phyloP scores from a whole-genome alignment of 30 jellyfish, hydroid and myxozoan species.

The Morbakka virulenta region DNA sequence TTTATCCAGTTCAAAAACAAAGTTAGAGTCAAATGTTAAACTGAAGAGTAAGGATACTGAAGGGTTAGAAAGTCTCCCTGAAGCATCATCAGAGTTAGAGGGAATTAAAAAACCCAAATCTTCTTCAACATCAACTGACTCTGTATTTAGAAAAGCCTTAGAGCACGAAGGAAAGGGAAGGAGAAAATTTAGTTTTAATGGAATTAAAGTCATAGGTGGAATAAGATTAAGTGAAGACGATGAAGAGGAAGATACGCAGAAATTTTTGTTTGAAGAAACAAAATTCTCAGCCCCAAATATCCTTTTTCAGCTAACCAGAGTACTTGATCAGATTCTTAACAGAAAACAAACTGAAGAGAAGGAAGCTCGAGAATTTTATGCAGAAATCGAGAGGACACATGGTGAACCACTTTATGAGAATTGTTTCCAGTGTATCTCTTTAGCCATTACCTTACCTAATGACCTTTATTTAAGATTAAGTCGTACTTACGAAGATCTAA shows the following conservation, averaged over 20 bases:
- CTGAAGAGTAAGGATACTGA: too few species aligned
- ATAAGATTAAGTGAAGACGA: too few species aligned
- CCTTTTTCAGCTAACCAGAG: conserved; percentile 57
- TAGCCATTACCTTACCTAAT: conserved; percentile 22
- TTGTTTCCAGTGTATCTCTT: neutral
- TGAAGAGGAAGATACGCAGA: conserved; percentile 73
- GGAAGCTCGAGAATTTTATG: conserved; percentile 37
- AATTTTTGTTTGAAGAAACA: conserved; percentile 74
- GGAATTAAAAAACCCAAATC: too few species aligned
- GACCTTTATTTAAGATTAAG: conserved; percentile 27
- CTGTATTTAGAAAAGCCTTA: too few species aligned
- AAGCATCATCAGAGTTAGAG: too few species aligned
- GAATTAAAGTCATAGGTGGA: too few species aligned
- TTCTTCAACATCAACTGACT: too few species aligned
- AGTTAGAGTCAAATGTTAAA: too few species aligned
- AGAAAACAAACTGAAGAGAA: conserved; percentile 12
- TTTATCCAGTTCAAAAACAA: too few species aligned
- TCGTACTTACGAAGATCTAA: conserved; percentile 50
- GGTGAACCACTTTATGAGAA: conserved; percentile 37
- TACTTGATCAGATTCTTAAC: conserved; percentile 2
- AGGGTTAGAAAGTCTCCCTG: too few species aligned
- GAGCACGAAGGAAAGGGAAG: too few species aligned
- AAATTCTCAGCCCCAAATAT: conserved; percentile 75
- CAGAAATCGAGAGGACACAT: conserved; percentile 47
- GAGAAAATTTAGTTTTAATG: too few species aligned